phyloP scores from a whole-genome alignment of 2,888 invertebrate species.

The Amblyjoppa proteus region DNA sequence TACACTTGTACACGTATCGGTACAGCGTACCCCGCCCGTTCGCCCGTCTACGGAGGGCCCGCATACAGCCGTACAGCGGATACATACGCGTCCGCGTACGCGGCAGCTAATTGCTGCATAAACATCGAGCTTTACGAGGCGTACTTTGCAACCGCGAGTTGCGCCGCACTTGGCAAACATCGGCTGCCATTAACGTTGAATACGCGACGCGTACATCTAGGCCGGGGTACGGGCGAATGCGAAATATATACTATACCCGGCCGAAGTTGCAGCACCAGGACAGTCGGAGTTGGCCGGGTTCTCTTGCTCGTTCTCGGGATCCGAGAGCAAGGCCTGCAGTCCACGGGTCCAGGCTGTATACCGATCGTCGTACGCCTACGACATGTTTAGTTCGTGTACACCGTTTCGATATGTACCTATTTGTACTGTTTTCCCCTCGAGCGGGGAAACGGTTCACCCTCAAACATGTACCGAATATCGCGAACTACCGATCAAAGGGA shows the following conservation, averaged over 20 bases:
- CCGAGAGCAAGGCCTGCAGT: conserved; percentile 2
- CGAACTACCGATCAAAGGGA: not conserved
- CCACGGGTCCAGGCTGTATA: conserved; percentile 22
- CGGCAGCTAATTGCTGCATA: conserved; percentile 80
- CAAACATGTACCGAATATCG: conserved; percentile 34
- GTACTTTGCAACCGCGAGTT: conserved; percentile 70
- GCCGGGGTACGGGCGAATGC: conserved; percentile 46
- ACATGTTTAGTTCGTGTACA: conserved; percentile 21
- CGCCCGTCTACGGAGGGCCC: not conserved
- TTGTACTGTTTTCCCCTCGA: not conserved
- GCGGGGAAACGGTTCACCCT: not conserved
- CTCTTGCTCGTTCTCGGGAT: conserved; percentile 41
- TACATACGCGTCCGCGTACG: conserved; percentile 68
- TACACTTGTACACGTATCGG: not conserved
- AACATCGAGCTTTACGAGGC: conserved; percentile 79
- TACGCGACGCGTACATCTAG: conserved; percentile 47
- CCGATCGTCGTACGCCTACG: conserved; percentile 23
- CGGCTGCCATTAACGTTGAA: conserved; percentile 80
- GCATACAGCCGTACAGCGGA: not conserved
- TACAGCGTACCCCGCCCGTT: conserved; percentile 1
- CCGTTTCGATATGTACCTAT: conserved; percentile 31
- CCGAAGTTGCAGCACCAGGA: conserved; percentile 10
- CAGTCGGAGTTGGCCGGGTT: conserved; percentile 22
- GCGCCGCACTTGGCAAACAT: conserved; percentile 80
- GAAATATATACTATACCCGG: conserved; percentile 38